phyloP scores from a whole-genome alignment of 2,113 vertebrate genomes.

The Lepisosteus oculatus region DNA sequence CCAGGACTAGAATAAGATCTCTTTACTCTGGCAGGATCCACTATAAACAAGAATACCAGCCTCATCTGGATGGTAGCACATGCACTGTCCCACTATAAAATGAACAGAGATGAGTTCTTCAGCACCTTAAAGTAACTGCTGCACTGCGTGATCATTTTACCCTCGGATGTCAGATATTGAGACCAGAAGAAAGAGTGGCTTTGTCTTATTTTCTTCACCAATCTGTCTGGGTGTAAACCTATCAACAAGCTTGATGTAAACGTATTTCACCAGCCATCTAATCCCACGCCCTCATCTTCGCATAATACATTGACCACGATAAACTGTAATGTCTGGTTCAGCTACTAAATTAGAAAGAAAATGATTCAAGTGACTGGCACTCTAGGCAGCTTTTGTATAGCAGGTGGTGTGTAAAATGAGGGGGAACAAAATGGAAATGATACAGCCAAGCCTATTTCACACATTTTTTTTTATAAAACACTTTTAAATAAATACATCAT shows the following conservation, averaged over 20 bases:
- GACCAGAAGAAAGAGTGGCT: conserved; percentile 11
- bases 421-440: background rate
- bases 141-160: too few relatives aligned
- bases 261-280: background rate
- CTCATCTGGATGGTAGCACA: too few relatives aligned
- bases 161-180: too few relatives aligned
- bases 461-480: background rate
- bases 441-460: background rate
- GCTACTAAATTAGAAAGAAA: conserved; percentile 5
- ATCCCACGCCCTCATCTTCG: background rate
- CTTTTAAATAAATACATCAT: background rate
- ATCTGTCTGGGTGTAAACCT: background rate
- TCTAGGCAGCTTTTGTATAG: background rate
- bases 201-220: conserved; percentile 20
- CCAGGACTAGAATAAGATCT: too few relatives aligned
- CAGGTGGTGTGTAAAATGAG: conserved; percentile 1
- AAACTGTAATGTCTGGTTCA: background rate
- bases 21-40: too few relatives aligned
- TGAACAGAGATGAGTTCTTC: too few relatives aligned
- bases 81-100: too few relatives aligned
- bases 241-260: background rate
- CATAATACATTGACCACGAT: conserved; percentile 1
- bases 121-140: too few relatives aligned
- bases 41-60: too few relatives aligned
- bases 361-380: background rate